These are phyloP conservation scores for Ciconia boyciana DNA, from an alignment of 2,113 vertebrate species.

Conservation along the genomic window DNA sequence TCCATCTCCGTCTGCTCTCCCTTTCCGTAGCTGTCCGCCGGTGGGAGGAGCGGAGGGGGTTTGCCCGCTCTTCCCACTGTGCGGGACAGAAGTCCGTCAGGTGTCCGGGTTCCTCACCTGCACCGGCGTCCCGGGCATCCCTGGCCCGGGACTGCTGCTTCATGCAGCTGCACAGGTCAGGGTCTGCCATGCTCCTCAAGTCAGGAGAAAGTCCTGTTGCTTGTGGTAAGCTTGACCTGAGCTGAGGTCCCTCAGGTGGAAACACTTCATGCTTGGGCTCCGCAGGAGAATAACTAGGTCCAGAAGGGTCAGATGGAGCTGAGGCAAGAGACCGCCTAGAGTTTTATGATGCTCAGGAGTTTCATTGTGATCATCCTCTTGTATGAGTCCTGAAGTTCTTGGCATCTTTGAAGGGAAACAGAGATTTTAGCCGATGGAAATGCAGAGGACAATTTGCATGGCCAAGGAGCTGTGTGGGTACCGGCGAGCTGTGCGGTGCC, in stretches of 20 bases:
- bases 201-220: neutral
- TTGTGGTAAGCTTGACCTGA: neutral
- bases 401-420: neutral
- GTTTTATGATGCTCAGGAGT: neutral
- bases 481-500: neutral
- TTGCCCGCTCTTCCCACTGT: rapidly evolving
- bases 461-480: neutral
- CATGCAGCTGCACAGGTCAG: neutral
- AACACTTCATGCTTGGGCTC: neutral
- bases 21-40: neutral
- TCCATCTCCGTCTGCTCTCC: neutral
- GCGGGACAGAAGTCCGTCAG: neutral
- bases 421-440: neutral
- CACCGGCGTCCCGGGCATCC: rapidly evolving
- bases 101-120: neutral
- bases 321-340: neutral
- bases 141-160: neutral
- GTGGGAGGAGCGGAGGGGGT: neutral
- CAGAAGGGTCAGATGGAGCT: neutral
- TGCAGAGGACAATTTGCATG: neutral
- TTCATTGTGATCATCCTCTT: neutral
- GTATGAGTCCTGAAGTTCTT: neutral
- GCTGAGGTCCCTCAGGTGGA: neutral
- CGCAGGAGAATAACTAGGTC: neutral
- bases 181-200: neutral